phyloP scores from a whole-genome alignment of 2,113 vertebrate genomes.

The Equus przewalskii region DNA sequence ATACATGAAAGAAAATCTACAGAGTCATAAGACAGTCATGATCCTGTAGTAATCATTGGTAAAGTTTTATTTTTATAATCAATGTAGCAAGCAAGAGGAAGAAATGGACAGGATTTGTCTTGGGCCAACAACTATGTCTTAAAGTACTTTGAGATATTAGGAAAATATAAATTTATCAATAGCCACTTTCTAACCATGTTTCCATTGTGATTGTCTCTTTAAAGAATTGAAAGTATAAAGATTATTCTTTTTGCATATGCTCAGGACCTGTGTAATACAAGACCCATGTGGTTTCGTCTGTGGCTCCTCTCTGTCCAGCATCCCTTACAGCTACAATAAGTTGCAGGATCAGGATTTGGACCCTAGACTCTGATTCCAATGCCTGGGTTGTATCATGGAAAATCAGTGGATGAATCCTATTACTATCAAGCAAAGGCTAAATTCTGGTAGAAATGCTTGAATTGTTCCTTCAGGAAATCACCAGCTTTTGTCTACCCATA shows the following conservation, averaged over 20 bases:
- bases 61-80: neutral
- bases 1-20: neutral
- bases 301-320: neutral
- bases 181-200: neutral
- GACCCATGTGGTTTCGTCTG: neutral
- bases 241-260: neutral
- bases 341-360: neutral
- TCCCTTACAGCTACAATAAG: neutral
- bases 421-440: neutral
- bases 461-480: neutral
- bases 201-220: neutral
- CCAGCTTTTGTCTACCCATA: neutral
- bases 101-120: neutral
- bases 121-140: neutral
- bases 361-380: neutral
- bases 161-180: neutral
- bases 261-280: neutral
- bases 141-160: neutral
- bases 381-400: neutral
- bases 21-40: neutral
- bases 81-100: neutral
- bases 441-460: neutral
- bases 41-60: neutral
- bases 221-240: neutral
- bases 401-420: neutral